Evolutionary conservation across 2,797 vertebrate genomes (phyloP).

Genomic region (Mionectes olivaceus): DNA sequence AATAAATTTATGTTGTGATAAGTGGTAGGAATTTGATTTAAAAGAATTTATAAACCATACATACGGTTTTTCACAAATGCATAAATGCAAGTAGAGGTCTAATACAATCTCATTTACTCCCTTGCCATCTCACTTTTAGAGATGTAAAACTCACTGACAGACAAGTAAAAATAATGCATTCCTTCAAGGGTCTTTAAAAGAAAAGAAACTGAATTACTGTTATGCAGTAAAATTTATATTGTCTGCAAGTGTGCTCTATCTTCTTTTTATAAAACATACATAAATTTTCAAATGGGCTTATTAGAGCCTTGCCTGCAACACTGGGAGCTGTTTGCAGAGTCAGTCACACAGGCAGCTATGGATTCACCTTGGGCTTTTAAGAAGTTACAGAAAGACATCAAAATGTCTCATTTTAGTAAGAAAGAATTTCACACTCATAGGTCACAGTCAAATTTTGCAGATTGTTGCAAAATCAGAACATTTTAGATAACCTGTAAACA

Average conservation of each 20-base stretch:
- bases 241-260: neutral
- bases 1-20: conserved; percentile 16
- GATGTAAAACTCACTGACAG: conserved; percentile 15
- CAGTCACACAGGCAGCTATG: neutral
- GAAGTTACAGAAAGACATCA: neutral
- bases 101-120: conserved; percentile 30
- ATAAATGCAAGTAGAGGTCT: conserved; percentile 14
- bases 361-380: neutral
- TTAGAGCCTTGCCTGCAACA: neutral
- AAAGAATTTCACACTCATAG: neutral
- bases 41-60: conserved; percentile 26
- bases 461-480: neutral
- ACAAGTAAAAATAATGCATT: conserved; percentile 28
- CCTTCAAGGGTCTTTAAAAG: conserved; percentile 24
- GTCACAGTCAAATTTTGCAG: neutral
- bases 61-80: neutral
- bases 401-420: neutral
- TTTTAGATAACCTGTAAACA: neutral
- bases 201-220: conserved; percentile 43
- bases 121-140: conserved; percentile 11
- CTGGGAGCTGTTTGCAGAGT: neutral
- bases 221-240: conserved; percentile 20
- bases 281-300: neutral
- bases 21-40: conserved; percentile 19
- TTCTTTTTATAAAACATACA: neutral